Conservation (phyloP, 2,888 invertebrate species). For the Drosophila testacea region DNA sequence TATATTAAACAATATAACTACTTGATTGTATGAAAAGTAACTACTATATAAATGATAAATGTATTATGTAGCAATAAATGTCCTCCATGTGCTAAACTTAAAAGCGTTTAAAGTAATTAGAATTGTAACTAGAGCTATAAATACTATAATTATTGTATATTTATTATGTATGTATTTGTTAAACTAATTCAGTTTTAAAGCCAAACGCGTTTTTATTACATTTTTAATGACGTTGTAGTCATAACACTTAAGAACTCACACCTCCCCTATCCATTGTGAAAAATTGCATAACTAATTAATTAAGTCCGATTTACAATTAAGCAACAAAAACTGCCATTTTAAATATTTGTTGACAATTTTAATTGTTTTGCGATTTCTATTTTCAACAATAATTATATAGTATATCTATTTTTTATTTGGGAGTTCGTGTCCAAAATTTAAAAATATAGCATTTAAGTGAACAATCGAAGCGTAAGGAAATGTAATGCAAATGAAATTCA, state of each 20-base stretch:
- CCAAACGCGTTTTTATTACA: constrained; percentile 67
- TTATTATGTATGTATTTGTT: constrained; percentile 70
- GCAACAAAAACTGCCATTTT: constrained; percentile 63
- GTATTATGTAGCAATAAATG: constrained; percentile 77
- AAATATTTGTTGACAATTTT: constrained; percentile 44
- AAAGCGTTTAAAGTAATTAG: constrained; percentile 35
- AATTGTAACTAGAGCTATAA: constrained; percentile 14
- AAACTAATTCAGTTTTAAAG: constrained; percentile 63
- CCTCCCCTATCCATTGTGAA: constrained; percentile 14
- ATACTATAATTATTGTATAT: constrained; percentile 52
- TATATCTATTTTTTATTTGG: constrained; percentile 2
- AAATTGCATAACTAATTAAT: constrained; percentile 46
- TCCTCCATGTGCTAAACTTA: constrained; percentile 84
- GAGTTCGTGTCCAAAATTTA: constrained; percentile 10
- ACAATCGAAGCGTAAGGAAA: constrained; percentile 40
- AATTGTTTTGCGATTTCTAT: constrained; percentile 44
- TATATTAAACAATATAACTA: constrained; percentile 10
- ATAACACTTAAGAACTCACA: constrained; percentile 66
- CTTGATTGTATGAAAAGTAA: constrained; percentile 25
- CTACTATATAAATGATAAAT: constrained; percentile 39
- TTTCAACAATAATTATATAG: constrained; percentile 20
- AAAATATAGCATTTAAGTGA: constrained; percentile 60
- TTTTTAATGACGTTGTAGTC: constrained; percentile 83
- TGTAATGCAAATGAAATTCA: constrained; percentile 39
- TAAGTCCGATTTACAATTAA: constrained; percentile 31